Percentiles rank a stretch among this genome's conserved stretches.
These are phyloP conservation scores for Caradrina clavipalpis DNA, from an alignment of 2,888 invertebrate species.

Conservation along the genomic window DNA sequence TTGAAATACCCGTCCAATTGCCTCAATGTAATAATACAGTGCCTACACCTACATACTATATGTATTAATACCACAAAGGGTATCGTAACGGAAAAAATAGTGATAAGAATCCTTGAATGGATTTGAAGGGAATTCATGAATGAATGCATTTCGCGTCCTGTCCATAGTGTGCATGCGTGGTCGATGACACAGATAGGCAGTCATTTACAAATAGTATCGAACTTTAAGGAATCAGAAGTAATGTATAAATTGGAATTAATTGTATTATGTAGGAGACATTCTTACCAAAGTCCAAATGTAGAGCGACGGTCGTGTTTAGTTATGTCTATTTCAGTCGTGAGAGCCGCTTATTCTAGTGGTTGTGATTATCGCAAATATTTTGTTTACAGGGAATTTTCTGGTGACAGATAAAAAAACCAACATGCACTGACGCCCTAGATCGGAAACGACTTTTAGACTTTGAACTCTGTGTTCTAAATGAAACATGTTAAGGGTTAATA, in stretches of 20 bases:
- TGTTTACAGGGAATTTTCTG: background rate
- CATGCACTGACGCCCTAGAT: conserved; percentile 14
- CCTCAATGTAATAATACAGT: conserved; percentile 18
- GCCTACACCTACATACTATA: conserved; percentile 31
- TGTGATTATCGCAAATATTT: background rate
- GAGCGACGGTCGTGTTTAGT: background rate
- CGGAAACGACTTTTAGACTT: conserved; percentile 18
- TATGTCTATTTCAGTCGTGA: background rate
- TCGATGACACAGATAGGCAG: conserved; percentile 8
- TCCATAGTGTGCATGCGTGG: conserved; percentile 4
- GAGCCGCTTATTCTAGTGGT: no score
- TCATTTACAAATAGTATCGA: conserved; percentile 16
- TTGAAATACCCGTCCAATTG: background rate
- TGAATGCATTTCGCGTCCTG: conserved; percentile 54
- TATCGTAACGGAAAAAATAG: conserved; percentile 58
- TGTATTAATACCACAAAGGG: conserved; percentile 41
- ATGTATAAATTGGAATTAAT: background rate
- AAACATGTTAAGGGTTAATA: background rate
- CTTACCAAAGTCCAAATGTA: background rate
- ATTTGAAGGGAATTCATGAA: conserved; percentile 59
- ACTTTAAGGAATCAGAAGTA: background rate
- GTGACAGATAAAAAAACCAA: background rate
- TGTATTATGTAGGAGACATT: background rate
- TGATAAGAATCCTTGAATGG: conserved; percentile 62
- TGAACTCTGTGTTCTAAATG: conserved; percentile 8